phyloP scores from a whole-genome alignment of 2,113 vertebrate genomes.

The Pogona vitticeps region DNA sequence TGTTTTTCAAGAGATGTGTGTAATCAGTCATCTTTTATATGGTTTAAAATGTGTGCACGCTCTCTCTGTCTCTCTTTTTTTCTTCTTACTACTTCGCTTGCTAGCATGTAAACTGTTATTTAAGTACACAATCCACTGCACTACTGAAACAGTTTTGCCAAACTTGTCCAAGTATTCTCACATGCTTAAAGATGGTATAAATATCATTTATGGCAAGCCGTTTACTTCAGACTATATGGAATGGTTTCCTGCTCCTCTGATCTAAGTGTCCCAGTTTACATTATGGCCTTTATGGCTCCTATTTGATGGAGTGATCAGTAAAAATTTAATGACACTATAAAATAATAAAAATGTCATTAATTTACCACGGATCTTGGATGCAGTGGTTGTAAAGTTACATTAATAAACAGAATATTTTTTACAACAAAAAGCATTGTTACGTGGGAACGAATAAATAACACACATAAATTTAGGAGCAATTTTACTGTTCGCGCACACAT shows the following conservation, averaged over 20 bases:
- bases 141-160: constrained; percentile 85
- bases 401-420: constrained; percentile 95
- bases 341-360: constrained; percentile 99
- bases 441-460: constrained; percentile 89
- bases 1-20: constrained; percentile 77
- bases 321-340: constrained; percentile 99
- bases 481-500: constrained; percentile 91
- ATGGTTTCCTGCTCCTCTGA: constrained; percentile 80
- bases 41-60: constrained; percentile 64
- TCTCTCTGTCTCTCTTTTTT: background rate
- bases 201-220: constrained; percentile 84
- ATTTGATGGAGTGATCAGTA: constrained; percentile 98
- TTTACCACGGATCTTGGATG: constrained; percentile 96
- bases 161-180: constrained; percentile 85
- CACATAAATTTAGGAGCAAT: constrained; percentile 90
- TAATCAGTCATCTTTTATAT: constrained; percentile 75
- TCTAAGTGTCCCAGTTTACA: constrained; percentile 85
- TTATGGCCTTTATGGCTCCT: constrained; percentile 92
- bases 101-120: constrained; percentile 82
- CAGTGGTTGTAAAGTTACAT: constrained; percentile 92
- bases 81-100: constrained; percentile 59
- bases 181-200: constrained; percentile 84
- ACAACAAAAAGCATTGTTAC: constrained; percentile 93
- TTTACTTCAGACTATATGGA: constrained; percentile 80
- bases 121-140: constrained; percentile 84